Percentiles rank a stretch among this genome's conserved stretches.
Conservation (phyloP, 2,797 vertebrate species). For the Lacerta agilis region DNA sequence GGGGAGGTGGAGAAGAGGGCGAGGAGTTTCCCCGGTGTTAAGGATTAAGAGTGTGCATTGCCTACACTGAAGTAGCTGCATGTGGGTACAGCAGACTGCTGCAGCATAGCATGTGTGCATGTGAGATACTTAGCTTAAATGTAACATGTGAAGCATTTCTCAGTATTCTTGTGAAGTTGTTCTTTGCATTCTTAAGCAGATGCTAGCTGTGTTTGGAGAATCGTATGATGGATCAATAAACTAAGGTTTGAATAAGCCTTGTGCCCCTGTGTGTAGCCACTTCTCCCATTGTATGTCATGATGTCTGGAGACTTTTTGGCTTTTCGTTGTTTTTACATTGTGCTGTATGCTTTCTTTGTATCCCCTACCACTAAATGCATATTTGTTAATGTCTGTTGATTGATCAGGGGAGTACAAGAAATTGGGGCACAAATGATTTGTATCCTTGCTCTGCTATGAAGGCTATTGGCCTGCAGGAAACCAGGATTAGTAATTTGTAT, state of each 20-base stretch:
- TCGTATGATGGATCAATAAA: too few relatives aligned
- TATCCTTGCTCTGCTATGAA: background rate
- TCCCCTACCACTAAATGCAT: background rate
- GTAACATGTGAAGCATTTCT: background rate
- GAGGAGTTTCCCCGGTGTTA: background rate
- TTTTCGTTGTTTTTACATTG: background rate
- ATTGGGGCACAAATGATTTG: background rate
- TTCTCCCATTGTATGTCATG: too few relatives aligned
- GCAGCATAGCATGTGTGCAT: background rate
- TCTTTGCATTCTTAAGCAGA: background rate
- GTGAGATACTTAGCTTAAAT: background rate
- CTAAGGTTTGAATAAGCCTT: too few relatives aligned
- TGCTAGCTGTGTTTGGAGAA: background rate
- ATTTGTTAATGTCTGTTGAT: background rate
- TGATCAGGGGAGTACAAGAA: background rate
- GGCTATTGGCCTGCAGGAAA: too few relatives aligned
- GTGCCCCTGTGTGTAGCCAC: too few relatives aligned
- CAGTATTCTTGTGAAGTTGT: background rate
- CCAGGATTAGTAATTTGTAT: background rate
- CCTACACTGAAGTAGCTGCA: background rate
- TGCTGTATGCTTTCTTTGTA: conserved; percentile 5
- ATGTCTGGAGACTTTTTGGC: too few relatives aligned
- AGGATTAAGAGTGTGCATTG: background rate
- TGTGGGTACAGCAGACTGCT: background rate
- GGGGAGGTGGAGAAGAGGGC: too few relatives aligned